phyloP scores from a whole-genome alignment of 2,113 vertebrate genomes.

The Aspiorhynchus laticeps region DNA sequence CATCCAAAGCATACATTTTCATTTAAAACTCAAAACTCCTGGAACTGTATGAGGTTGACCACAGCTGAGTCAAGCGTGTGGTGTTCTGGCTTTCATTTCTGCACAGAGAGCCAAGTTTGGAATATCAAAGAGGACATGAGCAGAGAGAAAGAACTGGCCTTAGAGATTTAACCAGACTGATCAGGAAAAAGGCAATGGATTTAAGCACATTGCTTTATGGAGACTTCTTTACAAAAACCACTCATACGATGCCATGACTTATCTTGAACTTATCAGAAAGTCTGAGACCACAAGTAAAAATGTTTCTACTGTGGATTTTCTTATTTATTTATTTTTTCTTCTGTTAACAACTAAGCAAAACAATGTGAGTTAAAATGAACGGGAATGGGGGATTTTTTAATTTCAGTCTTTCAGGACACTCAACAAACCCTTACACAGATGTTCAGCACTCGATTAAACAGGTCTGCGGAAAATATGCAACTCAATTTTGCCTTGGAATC shows the following conservation, averaged over 20 bases:
- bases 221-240: not conserved
- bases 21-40: slow-evolving; percentile 14
- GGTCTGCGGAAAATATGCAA: not conserved
- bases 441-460: slow-evolving; percentile 25
- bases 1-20: slow-evolving; percentile 12
- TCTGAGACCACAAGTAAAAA: not conserved
- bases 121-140: slow-evolving; percentile 24
- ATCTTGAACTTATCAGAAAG: not conserved
- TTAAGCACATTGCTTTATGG: not conserved
- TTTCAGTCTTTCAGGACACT: not conserved
- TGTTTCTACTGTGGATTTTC: not conserved
- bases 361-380: not conserved
- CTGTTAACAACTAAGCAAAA: not conserved
- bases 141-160: slow-evolving; percentile 1
- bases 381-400: not conserved
- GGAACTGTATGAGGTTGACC: slow-evolving; percentile 3
- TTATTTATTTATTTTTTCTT: not conserved
- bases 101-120: slow-evolving; percentile 19
- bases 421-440: not conserved
- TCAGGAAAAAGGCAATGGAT: not conserved
- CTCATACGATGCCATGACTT: not conserved
- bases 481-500: not conserved
- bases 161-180: slow-evolving; percentile 13
- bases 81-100: slow-evolving; percentile 13
- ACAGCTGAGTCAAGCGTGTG: slow-evolving; percentile 12